phyloP scores from a whole-genome alignment of 2,888 invertebrate species.

The Ellobium chinense region DNA sequence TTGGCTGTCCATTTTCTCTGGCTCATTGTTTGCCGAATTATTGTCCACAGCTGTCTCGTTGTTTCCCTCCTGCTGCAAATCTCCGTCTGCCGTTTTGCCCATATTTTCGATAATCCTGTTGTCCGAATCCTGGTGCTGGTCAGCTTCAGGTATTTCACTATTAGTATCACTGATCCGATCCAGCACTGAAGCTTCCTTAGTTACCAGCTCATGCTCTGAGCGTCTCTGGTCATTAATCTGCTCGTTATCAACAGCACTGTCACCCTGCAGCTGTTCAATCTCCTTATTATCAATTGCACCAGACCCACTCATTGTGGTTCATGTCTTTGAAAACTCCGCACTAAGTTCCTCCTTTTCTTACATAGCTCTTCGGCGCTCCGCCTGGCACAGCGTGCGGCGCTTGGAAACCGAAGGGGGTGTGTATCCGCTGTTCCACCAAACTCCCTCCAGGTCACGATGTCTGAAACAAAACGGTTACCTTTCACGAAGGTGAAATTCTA shows the following conservation, averaged over 20 bases:
- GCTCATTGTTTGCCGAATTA: neutral
- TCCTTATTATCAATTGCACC: neutral
- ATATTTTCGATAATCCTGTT: neutral
- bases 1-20: slow-evolving; percentile 26
- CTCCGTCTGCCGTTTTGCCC: slow-evolving; percentile 18
- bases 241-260: neutral
- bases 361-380: neutral
- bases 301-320: neutral
- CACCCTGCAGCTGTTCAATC: neutral
- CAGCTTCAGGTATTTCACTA: neutral
- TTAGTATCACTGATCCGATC: neutral
- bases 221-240: too few relatives aligned
- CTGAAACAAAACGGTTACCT: too few relatives aligned
- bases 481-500: too few relatives aligned
- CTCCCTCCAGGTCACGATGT: too few relatives aligned
- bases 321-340: neutral
- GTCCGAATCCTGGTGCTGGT: neutral
- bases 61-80: neutral
- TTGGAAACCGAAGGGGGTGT: neutral
- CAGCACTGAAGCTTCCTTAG: neutral
- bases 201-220: neutral
- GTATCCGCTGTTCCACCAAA: too few relatives aligned
- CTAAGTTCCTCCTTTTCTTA: neutral
- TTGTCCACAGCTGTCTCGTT: neutral
- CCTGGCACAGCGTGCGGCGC: neutral